These are phyloP conservation scores for Coremacera marginata DNA, from an alignment of 2,888 invertebrate species.

Conservation along the genomic window DNA sequence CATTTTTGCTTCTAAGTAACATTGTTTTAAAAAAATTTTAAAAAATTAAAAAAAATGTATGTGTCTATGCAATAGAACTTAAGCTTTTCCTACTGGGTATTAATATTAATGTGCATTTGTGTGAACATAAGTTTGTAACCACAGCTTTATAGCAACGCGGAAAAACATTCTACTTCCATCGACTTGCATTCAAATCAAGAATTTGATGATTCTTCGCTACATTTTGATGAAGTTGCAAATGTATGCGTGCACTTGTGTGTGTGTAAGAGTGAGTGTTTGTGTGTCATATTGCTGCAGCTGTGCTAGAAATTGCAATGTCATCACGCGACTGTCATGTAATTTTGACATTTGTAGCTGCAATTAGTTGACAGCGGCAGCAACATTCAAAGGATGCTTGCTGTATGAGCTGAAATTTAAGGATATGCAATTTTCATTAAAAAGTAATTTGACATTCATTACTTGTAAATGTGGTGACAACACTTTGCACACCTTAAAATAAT, in stretches of 20 bases:
- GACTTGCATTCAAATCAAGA: constrained; percentile 16
- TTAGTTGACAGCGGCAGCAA: constrained; percentile 2
- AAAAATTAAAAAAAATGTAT: too few species aligned
- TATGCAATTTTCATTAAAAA: constrained; percentile 7
- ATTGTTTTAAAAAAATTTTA: too few species aligned
- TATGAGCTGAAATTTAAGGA: not conserved
- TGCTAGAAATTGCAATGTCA: constrained; percentile 15
- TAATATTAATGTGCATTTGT: too few species aligned
- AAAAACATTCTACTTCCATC: constrained; percentile 5
- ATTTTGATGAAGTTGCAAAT: constrained; percentile 12
- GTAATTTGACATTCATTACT: not conserved
- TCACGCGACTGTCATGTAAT: constrained; percentile 13
- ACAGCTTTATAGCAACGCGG: not conserved
- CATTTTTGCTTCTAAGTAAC: too few species aligned
- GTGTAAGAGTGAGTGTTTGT: constrained; percentile 11
- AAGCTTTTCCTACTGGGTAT: too few species aligned
- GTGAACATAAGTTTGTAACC: too few species aligned
- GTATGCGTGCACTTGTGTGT: not conserved
- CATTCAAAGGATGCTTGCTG: not conserved
- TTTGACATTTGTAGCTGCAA: constrained; percentile 5
- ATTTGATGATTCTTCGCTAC: not conserved
- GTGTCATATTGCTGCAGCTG: constrained; percentile 4
- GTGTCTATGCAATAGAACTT: too few species aligned
- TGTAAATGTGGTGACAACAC: not conserved
- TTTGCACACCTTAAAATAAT: not conserved